These are phyloP conservation scores for Drosophila orena DNA, from an alignment of 1,140 invertebrate species.

Conservation along the genomic window DNA sequence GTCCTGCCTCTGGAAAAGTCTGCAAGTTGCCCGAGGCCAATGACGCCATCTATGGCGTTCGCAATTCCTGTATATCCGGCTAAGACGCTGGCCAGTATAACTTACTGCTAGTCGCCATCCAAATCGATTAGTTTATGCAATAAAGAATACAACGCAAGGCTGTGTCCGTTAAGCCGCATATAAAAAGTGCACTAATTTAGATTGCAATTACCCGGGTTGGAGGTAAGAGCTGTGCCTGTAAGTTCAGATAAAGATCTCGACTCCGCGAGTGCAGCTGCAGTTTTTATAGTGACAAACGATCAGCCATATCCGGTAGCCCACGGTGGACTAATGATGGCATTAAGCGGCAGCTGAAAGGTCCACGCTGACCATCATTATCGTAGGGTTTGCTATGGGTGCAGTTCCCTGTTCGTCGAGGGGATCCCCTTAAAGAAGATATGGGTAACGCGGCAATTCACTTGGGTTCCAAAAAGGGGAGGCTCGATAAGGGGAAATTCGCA, in stretches of 20 bases:
- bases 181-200: slow-evolving; percentile 79
- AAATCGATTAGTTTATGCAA: slow-evolving; percentile 62
- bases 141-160: slow-evolving; percentile 48
- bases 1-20: slow-evolving; percentile 49
- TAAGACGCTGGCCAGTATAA: neutral
- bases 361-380: slow-evolving; percentile 22
- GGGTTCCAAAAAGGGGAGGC: neutral
- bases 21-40: slow-evolving; percentile 74
- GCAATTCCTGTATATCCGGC: slow-evolving; percentile 42
- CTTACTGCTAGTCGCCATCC: slow-evolving; percentile 2
- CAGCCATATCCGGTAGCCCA: slow-evolving; percentile 78
- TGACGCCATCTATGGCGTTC: slow-evolving; percentile 66
- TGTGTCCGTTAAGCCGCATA: slow-evolving; percentile 42
- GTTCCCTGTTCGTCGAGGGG: slow-evolving; percentile 1
- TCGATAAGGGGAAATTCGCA: slow-evolving; percentile 8
- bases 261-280: slow-evolving; percentile 36
- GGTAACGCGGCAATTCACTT: neutral
- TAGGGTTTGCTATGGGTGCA: neutral
- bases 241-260: slow-evolving; percentile 8
- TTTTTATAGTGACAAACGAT: slow-evolving; percentile 76
- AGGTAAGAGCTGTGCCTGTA: neutral
- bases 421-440: neutral
- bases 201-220: slow-evolving; percentile 66
- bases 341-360: slow-evolving; percentile 63
- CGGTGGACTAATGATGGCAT: slow-evolving; percentile 76